Base-by-base conservation (phyloP, 1,140 invertebrate genomes). In the Sitophilus oryzae region DNA sequence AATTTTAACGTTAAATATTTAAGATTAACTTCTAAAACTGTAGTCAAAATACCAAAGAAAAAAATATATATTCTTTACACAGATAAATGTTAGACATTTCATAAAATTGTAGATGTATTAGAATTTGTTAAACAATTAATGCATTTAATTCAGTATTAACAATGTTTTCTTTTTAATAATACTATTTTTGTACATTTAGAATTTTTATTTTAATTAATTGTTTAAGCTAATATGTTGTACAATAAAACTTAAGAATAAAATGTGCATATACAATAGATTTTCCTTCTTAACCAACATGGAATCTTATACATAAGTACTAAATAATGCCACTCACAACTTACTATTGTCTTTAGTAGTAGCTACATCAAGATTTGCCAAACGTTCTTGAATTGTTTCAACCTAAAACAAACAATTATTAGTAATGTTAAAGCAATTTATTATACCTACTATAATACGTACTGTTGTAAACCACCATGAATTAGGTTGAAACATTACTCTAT, bases 401-500 rank as follows among this genome's bases (percentile, higher is more conserved):
- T n/a, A n/a, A n/a, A n/a, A n/a, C n/a, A n/a, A n/a, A n/a, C n/a
- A n/a, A n/a, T n/a, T n/a, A n/a, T n/a, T n/a, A n/a, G n/a, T n/a
- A n/a, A n/a, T n/a, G n/a, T n/a, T n/a, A n/a, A n/a, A n/a, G n/a
- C n/a, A n/a, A n/a, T n/a, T n/a, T n/a, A n/a, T n/a, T n/a, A n/a
- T n/a, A n/a, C n/a, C n/a, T n/a, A n/a, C n/a, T n/a, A 5, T 30
- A 51, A 34, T 45, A 66, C 62, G 62, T 77, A 93, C 89, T 44
- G 82, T 80, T 49, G 88, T 85, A 79, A 94, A 95, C 91, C 91
- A 95, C 60, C 78, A 84, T 0, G 82, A 81, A 52, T 85, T 78
- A 1, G 83, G 81, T 67, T 73, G 82, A 65, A 92, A 96, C 54
- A 93, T 82, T 22, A 81, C 52, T 51, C 75, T 77, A 10, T 77